Percentiles rank a stretch among this genome's conserved stretches.
Conservation (phyloP, 2,888 invertebrate genomes). For the Beris chalybata region DNA sequence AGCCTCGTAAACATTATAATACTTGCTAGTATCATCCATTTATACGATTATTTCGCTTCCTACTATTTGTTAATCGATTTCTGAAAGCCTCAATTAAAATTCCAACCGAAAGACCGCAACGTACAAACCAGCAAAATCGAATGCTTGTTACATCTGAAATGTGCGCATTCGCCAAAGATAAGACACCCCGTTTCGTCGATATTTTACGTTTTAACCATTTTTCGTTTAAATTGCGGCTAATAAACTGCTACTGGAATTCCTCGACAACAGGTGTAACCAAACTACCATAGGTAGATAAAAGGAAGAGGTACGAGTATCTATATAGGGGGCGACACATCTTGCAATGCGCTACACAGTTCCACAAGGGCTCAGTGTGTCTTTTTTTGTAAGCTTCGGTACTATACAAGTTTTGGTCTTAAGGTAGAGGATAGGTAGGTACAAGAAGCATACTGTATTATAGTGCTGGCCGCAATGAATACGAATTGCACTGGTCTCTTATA, state of each 20-base stretch:
- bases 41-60: conserved; percentile 28
- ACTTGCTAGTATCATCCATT: conserved; percentile 1
- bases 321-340: conserved; percentile 11
- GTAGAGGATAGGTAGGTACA: no score
- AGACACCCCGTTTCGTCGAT: conserved; percentile 24
- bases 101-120: conserved; percentile 29
- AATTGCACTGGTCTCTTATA: not conserved
- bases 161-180: conserved; percentile 30
- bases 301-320: conserved; percentile 1
- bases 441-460: no score
- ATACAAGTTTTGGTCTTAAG: no score
- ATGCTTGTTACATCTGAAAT: conserved; percentile 27
- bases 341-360: not conserved
- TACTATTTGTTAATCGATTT: conserved; percentile 31
- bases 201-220: conserved; percentile 29
- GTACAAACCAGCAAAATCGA: conserved; percentile 20
- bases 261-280: conserved; percentile 38
- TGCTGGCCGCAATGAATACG: no score
- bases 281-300: conserved; percentile 23
- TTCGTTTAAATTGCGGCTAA: conserved; percentile 32
- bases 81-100: conserved; percentile 31
- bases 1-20: no score
- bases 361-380: not conserved
- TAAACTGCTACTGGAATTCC: conserved; percentile 36
- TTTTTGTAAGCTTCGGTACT: no score